Conservation (phyloP, 2,113 vertebrate species). For the Canis aureus region DNA sequence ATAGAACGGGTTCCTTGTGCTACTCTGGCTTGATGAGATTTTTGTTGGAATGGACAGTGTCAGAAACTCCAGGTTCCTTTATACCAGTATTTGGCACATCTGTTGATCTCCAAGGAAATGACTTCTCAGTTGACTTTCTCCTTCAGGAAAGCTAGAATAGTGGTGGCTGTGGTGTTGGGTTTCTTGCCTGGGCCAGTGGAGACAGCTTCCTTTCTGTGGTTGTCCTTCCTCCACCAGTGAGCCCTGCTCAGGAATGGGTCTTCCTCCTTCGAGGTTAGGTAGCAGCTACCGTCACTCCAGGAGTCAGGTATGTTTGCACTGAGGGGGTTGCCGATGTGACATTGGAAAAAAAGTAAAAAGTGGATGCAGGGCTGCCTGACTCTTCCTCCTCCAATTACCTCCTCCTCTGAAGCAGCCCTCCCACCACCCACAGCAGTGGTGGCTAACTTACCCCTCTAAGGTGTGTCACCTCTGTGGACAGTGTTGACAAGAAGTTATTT, state of each 20-base stretch:
- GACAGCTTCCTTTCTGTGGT: slow-evolving; percentile 88
- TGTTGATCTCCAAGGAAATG: slow-evolving; percentile 73
- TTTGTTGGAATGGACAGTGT: slow-evolving; percentile 91
- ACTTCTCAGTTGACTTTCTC: slow-evolving; percentile 88
- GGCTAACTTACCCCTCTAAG: neutral
- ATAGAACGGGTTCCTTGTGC: slow-evolving; percentile 93
- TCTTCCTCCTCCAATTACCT: neutral
- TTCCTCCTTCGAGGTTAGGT: slow-evolving; percentile 85
- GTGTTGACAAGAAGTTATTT: neutral
- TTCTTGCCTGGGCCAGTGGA: slow-evolving; percentile 91
- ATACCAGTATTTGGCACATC: slow-evolving; percentile 90
- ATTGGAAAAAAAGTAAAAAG: neutral
- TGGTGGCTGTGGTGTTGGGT: slow-evolving; percentile 95
- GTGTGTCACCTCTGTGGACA: neutral
- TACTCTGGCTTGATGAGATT: slow-evolving; percentile 92
- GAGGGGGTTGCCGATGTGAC: neutral
- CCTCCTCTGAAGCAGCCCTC: neutral
- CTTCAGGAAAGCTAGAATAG: slow-evolving; percentile 98
- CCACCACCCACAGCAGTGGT: neutral
- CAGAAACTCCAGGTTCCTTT: slow-evolving; percentile 91
- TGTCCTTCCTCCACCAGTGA: slow-evolving; percentile 94
- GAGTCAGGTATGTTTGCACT: neutral
- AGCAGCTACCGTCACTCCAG: neutral
- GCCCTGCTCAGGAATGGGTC: slow-evolving; percentile 96
- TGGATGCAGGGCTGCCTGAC: neutral